These are phyloP conservation scores for Hirudinaria manillensis DNA, from an alignment of 2,888 invertebrate genomes.

Conservation along the genomic window DNA sequence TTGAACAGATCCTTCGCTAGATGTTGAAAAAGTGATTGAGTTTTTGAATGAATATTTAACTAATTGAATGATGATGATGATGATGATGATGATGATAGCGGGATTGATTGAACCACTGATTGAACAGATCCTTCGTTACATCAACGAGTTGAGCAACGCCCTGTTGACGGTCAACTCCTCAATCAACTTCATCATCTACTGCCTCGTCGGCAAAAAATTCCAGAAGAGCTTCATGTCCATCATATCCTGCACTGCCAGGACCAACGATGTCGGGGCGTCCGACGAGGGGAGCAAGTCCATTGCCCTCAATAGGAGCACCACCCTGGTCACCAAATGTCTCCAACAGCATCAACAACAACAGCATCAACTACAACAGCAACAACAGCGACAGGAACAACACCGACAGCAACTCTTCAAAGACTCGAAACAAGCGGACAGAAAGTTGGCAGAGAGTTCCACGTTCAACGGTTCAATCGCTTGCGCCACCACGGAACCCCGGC, in stretches of 20 bases:
- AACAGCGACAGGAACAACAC: neutral
- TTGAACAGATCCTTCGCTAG: conserved; percentile 9
- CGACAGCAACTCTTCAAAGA: no score
- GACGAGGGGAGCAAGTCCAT: neutral
- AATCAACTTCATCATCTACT: conserved; percentile 23
- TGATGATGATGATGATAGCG: no score
- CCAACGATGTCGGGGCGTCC: neutral
- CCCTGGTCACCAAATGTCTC: neutral
- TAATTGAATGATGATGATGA: no score
- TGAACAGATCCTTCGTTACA: conserved; percentile 10
- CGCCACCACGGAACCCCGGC: no score
- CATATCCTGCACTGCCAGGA: neutral
- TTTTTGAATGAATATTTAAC: no score
- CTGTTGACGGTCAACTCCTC: conserved; percentile 17
- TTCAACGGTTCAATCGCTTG: no score
- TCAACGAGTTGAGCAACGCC: conserved; percentile 22
- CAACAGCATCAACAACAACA: neutral
- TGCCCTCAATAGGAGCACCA: neutral
- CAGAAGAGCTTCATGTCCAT: neutral
- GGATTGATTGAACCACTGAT: no score
- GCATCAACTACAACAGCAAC: neutral
- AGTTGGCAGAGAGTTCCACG: no score
- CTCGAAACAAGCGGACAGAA: no score
- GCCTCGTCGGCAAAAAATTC: conserved; percentile 22
- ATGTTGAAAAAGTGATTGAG: no score